Evolutionary conservation across 2,113 vertebrate species (phyloP).

Genomic region (Furnarius figulus): DNA sequence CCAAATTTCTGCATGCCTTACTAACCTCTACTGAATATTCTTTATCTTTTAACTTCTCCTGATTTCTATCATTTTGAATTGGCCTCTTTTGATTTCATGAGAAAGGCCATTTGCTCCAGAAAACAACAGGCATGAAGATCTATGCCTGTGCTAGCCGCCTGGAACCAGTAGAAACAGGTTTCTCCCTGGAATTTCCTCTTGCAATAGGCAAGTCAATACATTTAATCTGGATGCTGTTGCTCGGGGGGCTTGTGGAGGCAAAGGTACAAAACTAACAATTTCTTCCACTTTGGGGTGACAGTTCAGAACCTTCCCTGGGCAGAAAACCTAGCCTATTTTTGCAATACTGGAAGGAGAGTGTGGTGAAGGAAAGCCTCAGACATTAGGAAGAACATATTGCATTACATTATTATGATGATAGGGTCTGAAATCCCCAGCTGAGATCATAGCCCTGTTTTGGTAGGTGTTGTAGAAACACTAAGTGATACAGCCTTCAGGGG

Average conservation of each 20-base stretch:
- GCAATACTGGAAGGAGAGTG: neutral
- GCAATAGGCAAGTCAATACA: neutral
- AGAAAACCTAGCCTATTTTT: neutral
- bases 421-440: neutral
- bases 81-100: neutral
- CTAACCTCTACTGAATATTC: neutral
- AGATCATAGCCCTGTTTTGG: neutral
- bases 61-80: neutral
- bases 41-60: neutral
- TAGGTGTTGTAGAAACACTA: neutral
- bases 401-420: neutral
- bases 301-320: neutral
- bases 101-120: neutral
- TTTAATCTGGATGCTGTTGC: neutral
- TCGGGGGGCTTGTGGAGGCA: neutral
- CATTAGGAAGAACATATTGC: neutral
- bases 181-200: constrained; percentile 10
- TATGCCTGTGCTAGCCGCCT: neutral
- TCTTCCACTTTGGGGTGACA: neutral
- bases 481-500: neutral
- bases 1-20: neutral
- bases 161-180: neutral
- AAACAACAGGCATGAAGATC: neutral
- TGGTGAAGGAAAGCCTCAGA: neutral
- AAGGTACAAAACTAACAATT: neutral